Evolutionary conservation across 2,113 vertebrate species (phyloP).

Genomic region (Oxyura jamaicensis): DNA sequence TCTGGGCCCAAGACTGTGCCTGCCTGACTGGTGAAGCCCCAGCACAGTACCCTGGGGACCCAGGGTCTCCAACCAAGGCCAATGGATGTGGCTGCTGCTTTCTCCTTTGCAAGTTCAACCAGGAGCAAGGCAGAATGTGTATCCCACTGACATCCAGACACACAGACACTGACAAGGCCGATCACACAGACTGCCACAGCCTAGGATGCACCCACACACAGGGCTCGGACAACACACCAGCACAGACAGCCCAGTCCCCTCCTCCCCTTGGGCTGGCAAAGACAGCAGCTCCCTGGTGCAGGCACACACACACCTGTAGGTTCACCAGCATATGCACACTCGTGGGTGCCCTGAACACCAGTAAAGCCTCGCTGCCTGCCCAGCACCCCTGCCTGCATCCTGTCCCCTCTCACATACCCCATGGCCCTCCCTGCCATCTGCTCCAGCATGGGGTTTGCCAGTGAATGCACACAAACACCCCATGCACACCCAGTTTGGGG

Average conservation of each 20-base stretch:
- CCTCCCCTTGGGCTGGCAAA: neutral
- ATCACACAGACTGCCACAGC: neutral
- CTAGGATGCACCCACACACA: neutral
- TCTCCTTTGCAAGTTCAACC: neutral
- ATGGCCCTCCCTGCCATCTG: no score
- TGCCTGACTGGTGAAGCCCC: neutral
- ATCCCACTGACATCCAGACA: neutral
- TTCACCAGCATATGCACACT: neutral
- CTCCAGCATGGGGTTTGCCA: no score
- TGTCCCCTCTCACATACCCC: neutral
- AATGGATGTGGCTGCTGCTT: neutral
- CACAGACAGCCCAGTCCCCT: accelerated
- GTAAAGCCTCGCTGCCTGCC: accelerated
- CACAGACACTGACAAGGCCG: accelerated
- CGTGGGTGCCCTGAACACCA: accelerated
- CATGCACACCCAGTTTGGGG: no score
- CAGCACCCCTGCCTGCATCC: accelerated
- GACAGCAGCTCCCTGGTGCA: neutral
- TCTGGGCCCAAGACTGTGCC: neutral
- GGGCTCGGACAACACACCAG: neutral
- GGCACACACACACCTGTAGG: no score
- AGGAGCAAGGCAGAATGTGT: neutral
- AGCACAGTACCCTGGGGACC: neutral
- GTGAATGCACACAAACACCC: no score
- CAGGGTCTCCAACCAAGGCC: accelerated